These are phyloP conservation scores for Battus philenor DNA, from an alignment of 1,140 invertebrate species.

Conservation along the genomic window DNA sequence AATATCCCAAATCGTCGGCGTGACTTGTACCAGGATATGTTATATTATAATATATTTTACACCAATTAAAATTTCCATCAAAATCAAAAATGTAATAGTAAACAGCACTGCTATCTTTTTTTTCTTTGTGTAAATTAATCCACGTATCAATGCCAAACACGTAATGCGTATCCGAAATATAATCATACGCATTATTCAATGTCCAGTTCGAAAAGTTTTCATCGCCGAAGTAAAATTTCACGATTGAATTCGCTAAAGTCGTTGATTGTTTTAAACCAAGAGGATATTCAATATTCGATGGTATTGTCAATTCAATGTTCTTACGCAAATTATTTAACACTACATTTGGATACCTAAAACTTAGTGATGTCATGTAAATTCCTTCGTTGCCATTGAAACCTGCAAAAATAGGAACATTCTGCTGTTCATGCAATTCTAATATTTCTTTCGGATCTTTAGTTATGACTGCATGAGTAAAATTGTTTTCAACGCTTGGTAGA, in stretches of 20 bases:
- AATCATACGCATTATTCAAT: constrained; percentile 15
- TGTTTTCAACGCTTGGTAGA: constrained; percentile 21
- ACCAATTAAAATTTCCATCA: constrained; percentile 22
- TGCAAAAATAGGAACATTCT: constrained; percentile 23
- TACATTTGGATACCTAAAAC: constrained; percentile 1
- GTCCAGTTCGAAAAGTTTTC: constrained; percentile 16
- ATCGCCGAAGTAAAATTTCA: constrained; percentile 25
- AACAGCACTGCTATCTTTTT: constrained; percentile 13
- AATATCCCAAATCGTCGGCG: constrained; percentile 26
- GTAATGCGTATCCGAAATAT: constrained; percentile 25
- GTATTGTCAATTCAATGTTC: constrained; percentile 21
- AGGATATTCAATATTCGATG: constrained; percentile 28
- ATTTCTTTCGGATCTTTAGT: constrained; percentile 20
- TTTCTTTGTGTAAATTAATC: constrained; percentile 22
- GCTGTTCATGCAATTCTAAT: constrained; percentile 15
- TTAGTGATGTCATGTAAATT: constrained; percentile 18
- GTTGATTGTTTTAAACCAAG: constrained; percentile 17
- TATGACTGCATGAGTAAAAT: constrained; percentile 21
- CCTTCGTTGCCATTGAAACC: constrained; percentile 27
- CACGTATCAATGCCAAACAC: constrained; percentile 15
- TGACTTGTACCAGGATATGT: constrained; percentile 21
- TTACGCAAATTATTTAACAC: constrained; percentile 19
- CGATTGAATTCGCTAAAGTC: constrained; percentile 18
- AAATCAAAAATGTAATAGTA: constrained; percentile 29
- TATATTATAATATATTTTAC: constrained; percentile 20